Conservation (phyloP, 2,113 vertebrate genomes). For the Sceloporus undulatus region DNA sequence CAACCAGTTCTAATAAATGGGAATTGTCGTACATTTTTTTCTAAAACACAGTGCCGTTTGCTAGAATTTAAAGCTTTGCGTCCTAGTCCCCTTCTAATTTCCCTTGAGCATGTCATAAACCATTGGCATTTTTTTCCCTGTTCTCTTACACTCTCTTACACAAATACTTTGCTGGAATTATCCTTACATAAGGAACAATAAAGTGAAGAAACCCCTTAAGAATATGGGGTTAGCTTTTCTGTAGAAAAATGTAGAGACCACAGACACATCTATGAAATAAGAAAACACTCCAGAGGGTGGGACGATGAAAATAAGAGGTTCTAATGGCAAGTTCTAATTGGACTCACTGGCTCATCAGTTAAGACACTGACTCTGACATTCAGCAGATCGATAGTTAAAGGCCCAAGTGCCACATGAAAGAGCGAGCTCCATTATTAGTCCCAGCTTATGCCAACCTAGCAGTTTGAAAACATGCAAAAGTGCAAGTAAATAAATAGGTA, state of each 20-base stretch:
- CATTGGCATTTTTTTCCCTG: slow-evolving; percentile 10
- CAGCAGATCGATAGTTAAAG: no score
- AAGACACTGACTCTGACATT: no score
- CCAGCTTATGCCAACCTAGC: no score
- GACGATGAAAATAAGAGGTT: neutral
- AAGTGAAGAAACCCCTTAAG: neutral
- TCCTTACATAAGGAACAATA: neutral
- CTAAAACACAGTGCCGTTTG: neutral
- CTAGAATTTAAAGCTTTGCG: neutral
- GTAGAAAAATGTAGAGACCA: neutral
- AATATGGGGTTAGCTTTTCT: neutral
- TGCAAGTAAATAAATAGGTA: no score
- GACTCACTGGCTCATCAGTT: no score
- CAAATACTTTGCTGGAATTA: neutral
- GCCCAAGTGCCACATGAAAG: no score
- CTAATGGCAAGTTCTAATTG: neutral
- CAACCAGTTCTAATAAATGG: neutral
- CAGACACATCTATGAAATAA: neutral
- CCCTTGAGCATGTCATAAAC: slow-evolving; percentile 24
- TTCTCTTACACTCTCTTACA: slow-evolving; percentile 43
- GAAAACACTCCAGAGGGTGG: neutral
- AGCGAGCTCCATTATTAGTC: no score
- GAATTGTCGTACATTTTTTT: neutral
- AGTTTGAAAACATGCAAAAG: no score
- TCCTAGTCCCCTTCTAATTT: slow-evolving; percentile 37